phyloP scores from a whole-genome alignment of 2,113 vertebrate genomes.

The Equus quagga region DNA sequence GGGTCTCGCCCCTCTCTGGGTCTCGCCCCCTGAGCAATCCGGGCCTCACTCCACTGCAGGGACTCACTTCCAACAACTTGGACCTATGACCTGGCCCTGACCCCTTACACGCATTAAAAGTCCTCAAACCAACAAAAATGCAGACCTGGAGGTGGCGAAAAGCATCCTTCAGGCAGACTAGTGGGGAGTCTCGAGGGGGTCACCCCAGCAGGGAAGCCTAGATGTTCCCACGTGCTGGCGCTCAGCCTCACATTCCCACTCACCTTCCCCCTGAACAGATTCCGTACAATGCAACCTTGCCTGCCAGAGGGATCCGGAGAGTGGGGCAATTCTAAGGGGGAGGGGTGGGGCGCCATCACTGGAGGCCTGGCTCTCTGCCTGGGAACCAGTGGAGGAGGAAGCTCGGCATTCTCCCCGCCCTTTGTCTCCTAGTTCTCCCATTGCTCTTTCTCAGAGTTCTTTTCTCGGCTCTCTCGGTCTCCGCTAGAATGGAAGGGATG shows the following conservation, averaged over 20 bases:
- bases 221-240: background rate
- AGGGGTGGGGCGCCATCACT: background rate
- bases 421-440: background rate
- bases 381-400: background rate
- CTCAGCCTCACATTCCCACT: background rate
- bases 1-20: constrained; percentile 23
- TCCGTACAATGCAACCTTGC: background rate
- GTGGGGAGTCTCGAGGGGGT: background rate
- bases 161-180: background rate
- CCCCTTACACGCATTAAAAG: constrained; percentile 17
- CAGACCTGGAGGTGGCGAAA: background rate
- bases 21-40: constrained; percentile 6
- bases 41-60: background rate
- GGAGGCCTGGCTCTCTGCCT: constrained; percentile 38
- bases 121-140: background rate
- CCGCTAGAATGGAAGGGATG: background rate
- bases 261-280: constrained; percentile 33
- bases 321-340: constrained; percentile 75
- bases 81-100: background rate
- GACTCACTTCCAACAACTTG: background rate
- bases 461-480: background rate
- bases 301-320: constrained; percentile 81
- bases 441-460: background rate
- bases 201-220: background rate
- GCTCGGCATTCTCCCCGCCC: background rate